Percentiles rank a stretch among this genome's conserved stretches.
Evolutionary conservation across 2,113 vertebrate species (phyloP).

Genomic region (Hippopotamus amphibius): DNA sequence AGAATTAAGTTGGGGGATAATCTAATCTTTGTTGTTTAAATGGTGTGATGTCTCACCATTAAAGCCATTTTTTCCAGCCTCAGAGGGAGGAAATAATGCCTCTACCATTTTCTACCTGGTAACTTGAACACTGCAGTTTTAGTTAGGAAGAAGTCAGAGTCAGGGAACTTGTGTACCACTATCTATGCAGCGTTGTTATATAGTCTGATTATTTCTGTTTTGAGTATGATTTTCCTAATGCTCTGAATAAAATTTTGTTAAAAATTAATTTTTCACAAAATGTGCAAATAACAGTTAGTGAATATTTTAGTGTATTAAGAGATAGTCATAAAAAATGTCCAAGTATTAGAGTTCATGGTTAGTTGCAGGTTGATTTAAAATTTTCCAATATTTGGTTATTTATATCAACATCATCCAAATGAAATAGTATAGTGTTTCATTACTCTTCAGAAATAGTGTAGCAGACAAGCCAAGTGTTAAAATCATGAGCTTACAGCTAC

Average conservation of each 20-base stretch:
- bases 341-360: constrained; percentile 48
- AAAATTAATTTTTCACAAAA: constrained; percentile 67
- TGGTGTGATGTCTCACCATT: constrained; percentile 59
- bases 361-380: constrained; percentile 22
- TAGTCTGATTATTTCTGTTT: constrained; percentile 65
- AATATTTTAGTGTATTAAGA: constrained; percentile 69
- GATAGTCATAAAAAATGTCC: constrained; percentile 18
- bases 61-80: constrained; percentile 69
- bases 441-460: background rate
- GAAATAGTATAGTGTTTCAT: constrained; percentile 26
- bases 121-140: constrained; percentile 57
- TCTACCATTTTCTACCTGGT: constrained; percentile 58
- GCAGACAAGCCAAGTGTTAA: constrained; percentile 42
- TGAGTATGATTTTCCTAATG: constrained; percentile 69
- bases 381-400: constrained; percentile 7
- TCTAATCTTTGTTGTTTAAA: constrained; percentile 58
- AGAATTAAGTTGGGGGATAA: constrained; percentile 53
- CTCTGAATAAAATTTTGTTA: constrained; percentile 77
- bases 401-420: constrained; percentile 42
- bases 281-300: constrained; percentile 58
- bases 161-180: constrained; percentile 64
- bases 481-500: background rate
- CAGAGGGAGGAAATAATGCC: constrained; percentile 52
- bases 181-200: constrained; percentile 75
- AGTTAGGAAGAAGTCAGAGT: constrained; percentile 57